These are phyloP conservation scores for Sylvilagus bachmani DNA, from an alignment of 2,113 vertebrate genomes.

Conservation along the genomic window DNA sequence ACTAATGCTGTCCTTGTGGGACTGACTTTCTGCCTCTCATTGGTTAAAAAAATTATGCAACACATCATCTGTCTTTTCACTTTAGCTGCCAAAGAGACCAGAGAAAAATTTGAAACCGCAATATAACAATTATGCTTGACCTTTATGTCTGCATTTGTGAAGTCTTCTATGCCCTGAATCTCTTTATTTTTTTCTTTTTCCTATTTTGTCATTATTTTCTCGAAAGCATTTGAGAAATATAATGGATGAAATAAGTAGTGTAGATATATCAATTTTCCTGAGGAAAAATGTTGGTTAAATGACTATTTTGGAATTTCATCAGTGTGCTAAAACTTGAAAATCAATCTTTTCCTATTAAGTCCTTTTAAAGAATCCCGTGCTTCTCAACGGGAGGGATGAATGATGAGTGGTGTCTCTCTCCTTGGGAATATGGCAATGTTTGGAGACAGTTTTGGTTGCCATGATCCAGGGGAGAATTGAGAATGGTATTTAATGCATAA, in stretches of 20 bases:
- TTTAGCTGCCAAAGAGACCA: not conserved
- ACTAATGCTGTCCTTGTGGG: not conserved
- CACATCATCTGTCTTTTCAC: not conserved
- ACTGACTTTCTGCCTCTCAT: not conserved
- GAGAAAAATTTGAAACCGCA: not conserved
- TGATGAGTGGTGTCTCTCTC: not conserved
- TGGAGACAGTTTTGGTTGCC: not conserved
- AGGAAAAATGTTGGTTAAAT: not conserved
- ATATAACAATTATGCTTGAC: not conserved
- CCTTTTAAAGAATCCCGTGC: not conserved
- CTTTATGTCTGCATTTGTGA: not conserved
- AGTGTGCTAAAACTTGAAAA: not conserved
- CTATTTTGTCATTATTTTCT: slow-evolving; percentile 31
- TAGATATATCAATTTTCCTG: not conserved
- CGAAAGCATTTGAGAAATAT: slow-evolving; percentile 12
- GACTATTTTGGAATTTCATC: not conserved
- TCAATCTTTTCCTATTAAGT: not conserved
- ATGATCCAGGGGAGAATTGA: not conserved
- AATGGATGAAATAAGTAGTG: not conserved
- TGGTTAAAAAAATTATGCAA: not conserved
- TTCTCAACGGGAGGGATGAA: not conserved
- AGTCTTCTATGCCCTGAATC: not conserved
- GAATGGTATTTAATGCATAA: not conserved
- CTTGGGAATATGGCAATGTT: not conserved
- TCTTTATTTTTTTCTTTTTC: not conserved